Conservation (phyloP, 1,140 invertebrate species). For the Euura lappo region DNA sequence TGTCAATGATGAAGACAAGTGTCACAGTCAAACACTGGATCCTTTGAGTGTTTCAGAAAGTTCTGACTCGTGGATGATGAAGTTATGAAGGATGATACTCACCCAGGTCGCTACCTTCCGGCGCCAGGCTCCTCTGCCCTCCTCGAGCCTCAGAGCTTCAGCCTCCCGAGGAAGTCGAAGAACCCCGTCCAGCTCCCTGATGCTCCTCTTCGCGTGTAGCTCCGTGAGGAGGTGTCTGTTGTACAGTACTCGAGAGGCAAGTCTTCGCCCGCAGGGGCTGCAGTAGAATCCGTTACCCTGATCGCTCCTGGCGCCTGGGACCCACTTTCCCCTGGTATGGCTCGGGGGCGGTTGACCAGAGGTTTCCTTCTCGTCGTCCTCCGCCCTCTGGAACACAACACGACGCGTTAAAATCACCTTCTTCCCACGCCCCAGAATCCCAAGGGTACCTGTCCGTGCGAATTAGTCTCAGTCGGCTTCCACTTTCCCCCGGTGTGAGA, state of each 20-base stretch:
- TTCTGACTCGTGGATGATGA: no score
- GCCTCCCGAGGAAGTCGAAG: slow-evolving; percentile 31
- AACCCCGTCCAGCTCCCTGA: slow-evolving; percentile 64
- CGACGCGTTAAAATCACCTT: not conserved
- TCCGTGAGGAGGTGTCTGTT: slow-evolving; percentile 77
- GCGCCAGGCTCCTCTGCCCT: slow-evolving; percentile 23
- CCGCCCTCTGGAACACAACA: slow-evolving; percentile 38
- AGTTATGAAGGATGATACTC: slow-evolving; percentile 43
- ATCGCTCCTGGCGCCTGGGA: slow-evolving; percentile 66
- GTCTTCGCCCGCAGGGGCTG: slow-evolving; percentile 75
- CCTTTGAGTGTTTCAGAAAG: no score
- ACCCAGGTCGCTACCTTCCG: slow-evolving; percentile 61
- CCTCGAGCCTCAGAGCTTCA: slow-evolving; percentile 16
- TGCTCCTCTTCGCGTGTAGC: slow-evolving; percentile 72
- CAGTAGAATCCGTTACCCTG: slow-evolving; percentile 71
- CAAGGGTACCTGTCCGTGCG: slow-evolving; percentile 28
- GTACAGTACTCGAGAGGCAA: slow-evolving; percentile 75
- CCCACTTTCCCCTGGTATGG: slow-evolving; percentile 80
- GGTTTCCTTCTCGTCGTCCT: slow-evolving; percentile 51
- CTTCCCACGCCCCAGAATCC: not conserved
- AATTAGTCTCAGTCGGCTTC: slow-evolving; percentile 55
- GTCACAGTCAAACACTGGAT: no score
- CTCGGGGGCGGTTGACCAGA: slow-evolving; percentile 67
- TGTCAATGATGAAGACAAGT: no score
- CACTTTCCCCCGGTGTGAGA: slow-evolving; percentile 79